These are phyloP conservation scores for Numenius arquata DNA, from an alignment of 2,113 vertebrate genomes.

Conservation along the genomic window DNA sequence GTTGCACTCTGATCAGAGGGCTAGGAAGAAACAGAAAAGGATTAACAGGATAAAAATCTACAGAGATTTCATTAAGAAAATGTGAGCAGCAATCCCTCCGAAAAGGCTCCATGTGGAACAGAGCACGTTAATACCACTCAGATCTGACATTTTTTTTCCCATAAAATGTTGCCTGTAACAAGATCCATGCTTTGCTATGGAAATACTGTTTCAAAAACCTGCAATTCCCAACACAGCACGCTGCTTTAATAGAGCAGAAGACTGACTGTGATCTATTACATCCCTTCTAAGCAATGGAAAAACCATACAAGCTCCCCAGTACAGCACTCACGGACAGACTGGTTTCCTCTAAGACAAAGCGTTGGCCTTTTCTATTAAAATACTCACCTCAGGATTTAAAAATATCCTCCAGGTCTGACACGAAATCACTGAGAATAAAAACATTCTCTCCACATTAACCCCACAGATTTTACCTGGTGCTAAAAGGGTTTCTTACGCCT, in stretches of 20 bases:
- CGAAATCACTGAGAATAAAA: background rate
- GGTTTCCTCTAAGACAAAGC: background rate
- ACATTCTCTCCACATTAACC: background rate
- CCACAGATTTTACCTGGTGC: background rate
- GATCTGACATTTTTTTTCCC: background rate
- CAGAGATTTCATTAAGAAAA: background rate
- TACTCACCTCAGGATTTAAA: background rate
- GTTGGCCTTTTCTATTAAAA: background rate
- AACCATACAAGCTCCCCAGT: background rate
- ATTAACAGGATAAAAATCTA: background rate
- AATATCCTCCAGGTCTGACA: background rate
- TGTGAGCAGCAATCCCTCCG: background rate
- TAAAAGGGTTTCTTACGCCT: background rate
- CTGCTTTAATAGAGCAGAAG: background rate
- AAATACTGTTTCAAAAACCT: background rate
- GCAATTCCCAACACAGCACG: background rate
- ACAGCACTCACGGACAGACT: background rate
- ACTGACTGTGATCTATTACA: background rate
- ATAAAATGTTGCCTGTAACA: background rate
- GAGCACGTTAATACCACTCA: background rate
- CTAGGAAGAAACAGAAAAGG: background rate
- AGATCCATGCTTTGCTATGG: background rate
- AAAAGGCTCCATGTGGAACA: background rate
- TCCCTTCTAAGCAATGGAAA: background rate
- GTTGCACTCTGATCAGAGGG: constrained; percentile 10